Base-by-base conservation (phyloP, 1,140 invertebrate genomes). In the Tetragonula clypearis region DNA sequence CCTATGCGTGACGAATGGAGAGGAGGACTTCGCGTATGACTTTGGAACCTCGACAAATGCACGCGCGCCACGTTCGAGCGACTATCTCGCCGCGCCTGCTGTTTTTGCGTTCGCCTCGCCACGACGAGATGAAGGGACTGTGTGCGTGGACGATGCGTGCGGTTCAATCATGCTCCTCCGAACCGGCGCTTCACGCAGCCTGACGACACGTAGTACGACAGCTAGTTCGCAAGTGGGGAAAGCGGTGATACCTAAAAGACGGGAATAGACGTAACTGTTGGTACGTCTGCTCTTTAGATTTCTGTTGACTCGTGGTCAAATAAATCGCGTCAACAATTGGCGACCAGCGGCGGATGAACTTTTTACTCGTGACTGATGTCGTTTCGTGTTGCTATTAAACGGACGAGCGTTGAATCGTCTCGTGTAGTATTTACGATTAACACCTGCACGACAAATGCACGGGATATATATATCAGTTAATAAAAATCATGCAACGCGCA, bases 221-320 rank as follows among this genome's bases (percentile, higher is more conserved):
- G 12, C 26, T 55, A 23, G 30, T 30, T 53, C 58, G 69, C 21
- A n/a, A 74, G 62, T 62, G 79, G 79, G 68, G 65, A 82, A 83
- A 75, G 19, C 26, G 53, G 30, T 19, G 66, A 83, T 75, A 49
- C 73, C 62, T 76, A n/a, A 62, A 69, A 65, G 74, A 83, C 85
- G 58, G 79, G 73, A 78, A 86, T 86, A 86, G 65, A 77, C 35
- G 19, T 35, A 71, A 65, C 69, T 21, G 55, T 80, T 21, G 53
- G 73, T 26, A 15, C 21, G 17, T 58, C 23, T 66, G 15, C 56
- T 58, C 15, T 23, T 0, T 30, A 30, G 60, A 68, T 56, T 77
- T 15, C 53, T 62, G 35, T 30, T 30, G 30, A 30, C n/a, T n/a
- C n/a, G n/a, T n/a, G n/a, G 56, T 74, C 19, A 17, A 30, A 15